Evolutionary conservation across 2,797 vertebrate species (phyloP).

Genomic region (Enoplosus armatus): DNA sequence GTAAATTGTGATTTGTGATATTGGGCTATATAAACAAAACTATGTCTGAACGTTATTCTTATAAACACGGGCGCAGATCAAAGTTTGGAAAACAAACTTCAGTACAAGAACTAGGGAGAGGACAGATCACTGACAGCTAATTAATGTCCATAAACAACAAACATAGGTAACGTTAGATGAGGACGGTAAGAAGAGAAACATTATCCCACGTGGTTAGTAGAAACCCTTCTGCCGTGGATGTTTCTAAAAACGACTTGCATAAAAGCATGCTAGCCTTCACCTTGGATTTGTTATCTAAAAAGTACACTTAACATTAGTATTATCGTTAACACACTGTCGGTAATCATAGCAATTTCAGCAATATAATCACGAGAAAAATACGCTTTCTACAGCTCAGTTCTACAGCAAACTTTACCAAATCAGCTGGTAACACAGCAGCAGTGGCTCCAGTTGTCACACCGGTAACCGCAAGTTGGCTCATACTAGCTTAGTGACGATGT

Average conservation of each 20-base stretch:
- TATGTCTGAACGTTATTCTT: too few relatives aligned
- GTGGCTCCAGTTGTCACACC: constrained; percentile 37
- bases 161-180: constrained; percentile 10
- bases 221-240: constrained; percentile 48
- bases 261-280: background rate
- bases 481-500: constrained; percentile 59
- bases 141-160: background rate
- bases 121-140: background rate
- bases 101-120: background rate
- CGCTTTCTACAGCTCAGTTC: background rate
- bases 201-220: constrained; percentile 75
- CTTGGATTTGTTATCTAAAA: background rate
- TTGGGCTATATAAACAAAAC: too few relatives aligned
- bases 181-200: constrained; percentile 28
- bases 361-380: background rate
- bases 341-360: background rate
- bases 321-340: too few relatives aligned
- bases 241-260: constrained; percentile 43
- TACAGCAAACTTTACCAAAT: constrained; percentile 29
- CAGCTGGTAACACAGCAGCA: background rate
- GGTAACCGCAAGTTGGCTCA: constrained; percentile 42
- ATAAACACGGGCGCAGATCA: background rate
- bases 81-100: background rate
- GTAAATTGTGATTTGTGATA: too few relatives aligned
- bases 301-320: too few relatives aligned